Conservation (phyloP, 2,113 vertebrate genomes). For the Psilopsiagon aymara region DNA sequence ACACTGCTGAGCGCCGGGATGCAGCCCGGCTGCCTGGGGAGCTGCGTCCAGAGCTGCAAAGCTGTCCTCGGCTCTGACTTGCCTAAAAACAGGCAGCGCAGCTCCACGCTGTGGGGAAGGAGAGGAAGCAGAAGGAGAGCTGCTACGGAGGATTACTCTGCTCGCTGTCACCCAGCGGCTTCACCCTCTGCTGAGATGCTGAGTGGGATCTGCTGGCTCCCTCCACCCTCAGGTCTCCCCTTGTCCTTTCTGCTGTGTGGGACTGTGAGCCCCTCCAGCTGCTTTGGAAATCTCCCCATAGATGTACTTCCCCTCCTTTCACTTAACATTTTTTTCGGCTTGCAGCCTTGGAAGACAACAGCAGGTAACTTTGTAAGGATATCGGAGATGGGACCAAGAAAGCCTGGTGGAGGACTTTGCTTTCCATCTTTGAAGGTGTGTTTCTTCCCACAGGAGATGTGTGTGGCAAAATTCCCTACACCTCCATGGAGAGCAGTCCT, state of each 20-base stretch:
- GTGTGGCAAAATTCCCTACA: not conserved
- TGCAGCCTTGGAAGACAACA: not conserved
- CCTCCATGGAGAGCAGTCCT: not conserved
- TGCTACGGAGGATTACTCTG: fast-evolving
- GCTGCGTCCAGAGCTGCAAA: not conserved
- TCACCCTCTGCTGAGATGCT: not conserved
- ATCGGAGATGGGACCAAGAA: not conserved
- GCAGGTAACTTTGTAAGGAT: not conserved
- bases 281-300: not conserved
- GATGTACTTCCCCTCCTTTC: not conserved
- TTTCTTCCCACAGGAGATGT: not conserved
- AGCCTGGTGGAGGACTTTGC: fast-evolving
- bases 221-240: not conserved
- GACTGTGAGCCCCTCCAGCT: not conserved
- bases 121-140: not conserved
- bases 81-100: not conserved
- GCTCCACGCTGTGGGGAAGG: constrained; percentile 48
- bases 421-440: not conserved
- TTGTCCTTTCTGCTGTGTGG: fast-evolving
- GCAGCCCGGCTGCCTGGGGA: not conserved
- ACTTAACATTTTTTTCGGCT: not conserved
- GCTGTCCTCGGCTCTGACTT: not conserved
- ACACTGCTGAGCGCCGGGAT: not conserved
- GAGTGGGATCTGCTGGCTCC: fast-evolving
- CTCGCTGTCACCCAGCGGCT: not conserved